Evolutionary conservation across 2,113 vertebrate genomes (phyloP), one percentile per base, ranked within the genome.

Genomic region (Syrrhaptes paradoxus): DNA sequence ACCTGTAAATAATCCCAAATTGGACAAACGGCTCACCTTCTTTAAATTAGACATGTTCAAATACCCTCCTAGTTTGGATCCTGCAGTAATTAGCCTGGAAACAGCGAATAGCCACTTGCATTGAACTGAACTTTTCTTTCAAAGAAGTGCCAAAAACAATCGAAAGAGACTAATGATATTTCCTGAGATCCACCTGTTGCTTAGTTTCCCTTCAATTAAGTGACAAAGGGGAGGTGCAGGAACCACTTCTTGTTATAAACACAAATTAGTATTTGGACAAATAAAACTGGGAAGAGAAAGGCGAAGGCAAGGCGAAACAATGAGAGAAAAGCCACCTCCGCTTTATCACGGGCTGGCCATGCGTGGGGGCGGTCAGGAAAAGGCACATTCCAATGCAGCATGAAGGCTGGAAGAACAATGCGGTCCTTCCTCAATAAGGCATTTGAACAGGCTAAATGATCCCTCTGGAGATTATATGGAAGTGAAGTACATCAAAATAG

Each of bases 391-490:
- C 88, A 0, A 80, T 90, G 74, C 31, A 0, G 32, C 6, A n/a
- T 16, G 62, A 84, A 92, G 65, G 45, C 90, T 95, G 79, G 49
- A 86, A 95, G 96, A 96, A 96, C 96, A 96, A 96, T 97, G 76
- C 12, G 3, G 79, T 63, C 90, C 34, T 96, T 97, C 95, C 95
- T 97, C 92, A 93, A 96, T 94, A 90, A 96, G 90, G 95, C 63
- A 25, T 96, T 94, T 95, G 58, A 95, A 90, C 90, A 95, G 4
- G 32, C 83, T 94, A 96, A 96, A 96, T 92, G 90, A 96, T 94
- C 96, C 95, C 95, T 95, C 86, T 95, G 95, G 93, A 97, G 85
- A 93, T 94, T 92, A 95, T 92, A 94, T 95, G 95, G 96, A 95
- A 96, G 83, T 88, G 85, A 95, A 97, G 93, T 95, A 92, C 70